Percentiles rank a stretch among this genome's conserved stretches.
phyloP scores from a whole-genome alignment of 2,113 vertebrate species.

The Erythrocebus patas region DNA sequence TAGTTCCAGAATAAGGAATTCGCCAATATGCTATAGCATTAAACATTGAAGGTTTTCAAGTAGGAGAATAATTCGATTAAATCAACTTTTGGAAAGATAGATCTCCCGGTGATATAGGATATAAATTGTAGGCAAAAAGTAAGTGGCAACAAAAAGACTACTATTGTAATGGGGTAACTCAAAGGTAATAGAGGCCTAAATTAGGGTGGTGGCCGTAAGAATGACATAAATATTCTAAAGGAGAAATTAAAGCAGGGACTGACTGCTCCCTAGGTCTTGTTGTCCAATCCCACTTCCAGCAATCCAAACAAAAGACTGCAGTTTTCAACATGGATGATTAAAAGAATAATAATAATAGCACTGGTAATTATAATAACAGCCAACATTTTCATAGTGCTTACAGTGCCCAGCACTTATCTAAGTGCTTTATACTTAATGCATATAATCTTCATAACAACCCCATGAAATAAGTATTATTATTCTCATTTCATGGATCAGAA shows the following conservation, averaged over 20 bases:
- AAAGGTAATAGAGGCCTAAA: background rate
- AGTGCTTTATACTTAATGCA: background rate
- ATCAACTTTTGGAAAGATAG: background rate
- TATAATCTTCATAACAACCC: background rate
- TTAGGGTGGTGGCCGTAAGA: background rate
- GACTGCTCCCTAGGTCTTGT: background rate
- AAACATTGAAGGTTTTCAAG: background rate
- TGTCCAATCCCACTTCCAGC: background rate
- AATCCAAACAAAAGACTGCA: background rate
- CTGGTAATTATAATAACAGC: background rate
- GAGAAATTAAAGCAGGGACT: background rate
- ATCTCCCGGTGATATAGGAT: background rate
- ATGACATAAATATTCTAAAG: background rate
- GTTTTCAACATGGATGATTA: background rate
- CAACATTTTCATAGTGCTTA: background rate
- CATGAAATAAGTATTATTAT: background rate
- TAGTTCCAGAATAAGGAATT: background rate
- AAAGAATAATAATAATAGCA: background rate
- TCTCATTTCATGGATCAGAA: background rate
- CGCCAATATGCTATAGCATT: background rate
- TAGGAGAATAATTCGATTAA: background rate
- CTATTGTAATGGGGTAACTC: background rate
- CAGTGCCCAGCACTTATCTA: background rate
- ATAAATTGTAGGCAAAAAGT: background rate
- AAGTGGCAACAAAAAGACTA: background rate